These are phyloP conservation scores for Coreius guichenoti DNA, from an alignment of 2,797 vertebrate genomes.

Conservation along the genomic window DNA sequence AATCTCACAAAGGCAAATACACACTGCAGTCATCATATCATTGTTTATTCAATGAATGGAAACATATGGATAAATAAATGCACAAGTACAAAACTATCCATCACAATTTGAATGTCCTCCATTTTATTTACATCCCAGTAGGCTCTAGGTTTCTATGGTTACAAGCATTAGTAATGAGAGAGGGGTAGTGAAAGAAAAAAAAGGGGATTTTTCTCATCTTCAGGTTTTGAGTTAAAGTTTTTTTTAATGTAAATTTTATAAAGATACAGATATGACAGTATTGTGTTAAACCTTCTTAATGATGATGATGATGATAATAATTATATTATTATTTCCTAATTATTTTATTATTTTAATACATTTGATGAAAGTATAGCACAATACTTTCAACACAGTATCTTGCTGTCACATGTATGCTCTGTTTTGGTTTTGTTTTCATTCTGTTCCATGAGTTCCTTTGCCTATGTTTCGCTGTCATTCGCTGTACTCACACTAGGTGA, in stretches of 20 bases:
- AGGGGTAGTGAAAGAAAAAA: slow-evolving; percentile 31
- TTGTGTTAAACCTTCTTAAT: not conserved
- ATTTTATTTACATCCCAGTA: slow-evolving; percentile 56
- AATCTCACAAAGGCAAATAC: slow-evolving; percentile 18
- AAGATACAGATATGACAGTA: not conserved
- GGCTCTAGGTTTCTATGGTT: slow-evolving; percentile 68
- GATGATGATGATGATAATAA: not conserved
- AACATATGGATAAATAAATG: slow-evolving; percentile 57
- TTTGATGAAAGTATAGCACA: not conserved
- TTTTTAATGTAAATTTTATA: not conserved
- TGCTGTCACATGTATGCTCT: not conserved
- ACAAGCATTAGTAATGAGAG: slow-evolving; percentile 62
- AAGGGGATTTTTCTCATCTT: slow-evolving; percentile 57
- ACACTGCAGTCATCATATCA: slow-evolving; percentile 29
- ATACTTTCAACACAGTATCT: not conserved
- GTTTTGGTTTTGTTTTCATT: no score
- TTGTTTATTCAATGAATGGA: slow-evolving; percentile 41
- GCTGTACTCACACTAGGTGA: no score
- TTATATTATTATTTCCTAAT: not conserved
- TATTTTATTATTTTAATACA: not conserved
- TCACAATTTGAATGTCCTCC: slow-evolving; percentile 65
- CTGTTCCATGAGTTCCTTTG: no score
- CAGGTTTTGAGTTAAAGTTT: slow-evolving; percentile 40
- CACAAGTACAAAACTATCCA: slow-evolving; percentile 60
- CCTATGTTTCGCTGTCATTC: no score